Percentiles rank a stretch among this genome's conserved stretches.
Evolutionary conservation across 2,113 vertebrate species (phyloP).

Genomic region (Campylorhamphus procurvoides): DNA sequence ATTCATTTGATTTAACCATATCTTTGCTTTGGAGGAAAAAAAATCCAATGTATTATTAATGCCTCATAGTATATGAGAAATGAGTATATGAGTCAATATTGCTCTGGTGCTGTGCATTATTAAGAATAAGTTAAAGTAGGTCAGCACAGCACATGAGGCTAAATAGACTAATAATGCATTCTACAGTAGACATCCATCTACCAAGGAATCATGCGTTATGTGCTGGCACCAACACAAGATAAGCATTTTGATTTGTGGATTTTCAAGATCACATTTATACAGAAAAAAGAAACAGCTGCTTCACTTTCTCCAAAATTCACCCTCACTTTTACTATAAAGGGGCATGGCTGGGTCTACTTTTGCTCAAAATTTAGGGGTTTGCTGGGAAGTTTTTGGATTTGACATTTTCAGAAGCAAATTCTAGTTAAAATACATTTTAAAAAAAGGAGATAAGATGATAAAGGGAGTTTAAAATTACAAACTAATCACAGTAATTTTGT

Average conservation of each 20-base stretch:
- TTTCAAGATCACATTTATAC: conserved; percentile 44
- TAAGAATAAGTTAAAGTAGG: conserved; percentile 66
- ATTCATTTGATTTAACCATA: conserved; percentile 51
- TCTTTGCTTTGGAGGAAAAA: conserved; percentile 9
- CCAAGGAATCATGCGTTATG: conserved; percentile 53
- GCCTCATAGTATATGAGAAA: conserved; percentile 19
- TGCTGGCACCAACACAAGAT: conserved; percentile 60
- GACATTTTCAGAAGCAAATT: background rate
- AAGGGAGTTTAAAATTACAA: background rate
- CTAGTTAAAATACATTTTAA: background rate
- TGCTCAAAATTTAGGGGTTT: background rate
- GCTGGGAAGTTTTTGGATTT: background rate
- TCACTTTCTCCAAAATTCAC: conserved; percentile 3
- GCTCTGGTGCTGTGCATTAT: conserved; percentile 42
- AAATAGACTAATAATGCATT: conserved; percentile 64
- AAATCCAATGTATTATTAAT: conserved; percentile 55
- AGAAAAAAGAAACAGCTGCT: background rate
- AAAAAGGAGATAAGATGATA: background rate
- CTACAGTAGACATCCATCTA: conserved; percentile 61
- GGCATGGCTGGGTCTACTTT: background rate
- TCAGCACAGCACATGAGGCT: conserved; percentile 54
- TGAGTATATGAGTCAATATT: conserved; percentile 47
- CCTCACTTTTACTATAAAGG: background rate
- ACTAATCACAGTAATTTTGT: background rate
- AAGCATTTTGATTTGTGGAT: conserved; percentile 71